These are phyloP conservation scores for Bombus polaris DNA, from an alignment of 1,140 invertebrate genomes.

Conservation along the genomic window DNA sequence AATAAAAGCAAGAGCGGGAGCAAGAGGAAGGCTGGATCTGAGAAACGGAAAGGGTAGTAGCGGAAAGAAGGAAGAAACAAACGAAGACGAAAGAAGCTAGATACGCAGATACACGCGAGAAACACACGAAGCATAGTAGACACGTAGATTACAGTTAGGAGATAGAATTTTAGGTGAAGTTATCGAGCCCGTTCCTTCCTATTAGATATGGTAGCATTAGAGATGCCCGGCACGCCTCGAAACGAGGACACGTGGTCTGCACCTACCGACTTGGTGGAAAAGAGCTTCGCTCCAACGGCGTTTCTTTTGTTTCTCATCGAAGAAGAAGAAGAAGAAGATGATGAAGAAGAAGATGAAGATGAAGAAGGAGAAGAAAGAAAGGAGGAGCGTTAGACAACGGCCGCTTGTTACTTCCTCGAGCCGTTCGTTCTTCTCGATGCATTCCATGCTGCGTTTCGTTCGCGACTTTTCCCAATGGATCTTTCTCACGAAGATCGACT, in stretches of 20 bases:
- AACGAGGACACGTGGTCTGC: slow-evolving; percentile 9
- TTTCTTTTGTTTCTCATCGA: slow-evolving; percentile 38
- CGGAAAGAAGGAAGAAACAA: too few relatives aligned
- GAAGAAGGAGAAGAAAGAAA: background rate
- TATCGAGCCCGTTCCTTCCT: slow-evolving; percentile 68
- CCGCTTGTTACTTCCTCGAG: slow-evolving; percentile 1
- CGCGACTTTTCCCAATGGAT: background rate
- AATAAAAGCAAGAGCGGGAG: too few relatives aligned
- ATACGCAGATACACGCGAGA: slow-evolving; percentile 26
- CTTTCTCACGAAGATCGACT: background rate
- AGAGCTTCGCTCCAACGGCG: slow-evolving; percentile 11
- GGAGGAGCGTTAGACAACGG: background rate
- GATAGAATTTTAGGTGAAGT: slow-evolving; percentile 64
- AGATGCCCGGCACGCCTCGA: slow-evolving; percentile 31
- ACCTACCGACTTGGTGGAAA: slow-evolving; percentile 33
- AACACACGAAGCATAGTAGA: slow-evolving; percentile 56
- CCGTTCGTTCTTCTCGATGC: background rate
- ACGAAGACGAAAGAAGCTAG: background rate
- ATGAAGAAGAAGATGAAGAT: background rate
- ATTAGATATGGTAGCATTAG: slow-evolving; percentile 54
- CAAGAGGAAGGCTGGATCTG: background rate
- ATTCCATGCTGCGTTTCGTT: slow-evolving; percentile 22
- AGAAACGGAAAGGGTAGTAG: background rate
- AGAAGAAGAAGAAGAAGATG: background rate
- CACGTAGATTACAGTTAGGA: slow-evolving; percentile 58